These are phyloP conservation scores for Thunnus thynnus DNA, from an alignment of 2,113 vertebrate species.

Conservation along the genomic window DNA sequence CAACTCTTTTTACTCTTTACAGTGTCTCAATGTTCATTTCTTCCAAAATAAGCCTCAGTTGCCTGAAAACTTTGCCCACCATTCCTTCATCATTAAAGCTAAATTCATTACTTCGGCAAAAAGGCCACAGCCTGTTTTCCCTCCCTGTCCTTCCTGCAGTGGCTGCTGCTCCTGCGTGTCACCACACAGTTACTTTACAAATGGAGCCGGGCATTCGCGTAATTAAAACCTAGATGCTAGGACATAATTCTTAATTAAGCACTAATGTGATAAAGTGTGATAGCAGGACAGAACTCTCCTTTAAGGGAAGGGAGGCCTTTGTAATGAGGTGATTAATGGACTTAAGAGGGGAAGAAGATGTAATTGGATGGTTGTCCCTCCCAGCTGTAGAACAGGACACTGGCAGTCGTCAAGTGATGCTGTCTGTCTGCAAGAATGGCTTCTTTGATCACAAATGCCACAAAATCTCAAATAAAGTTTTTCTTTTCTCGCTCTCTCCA, in stretches of 20 bases:
- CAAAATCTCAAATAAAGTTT: not conserved
- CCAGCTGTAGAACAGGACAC: slow-evolving; percentile 60
- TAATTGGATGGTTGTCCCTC: slow-evolving; percentile 84
- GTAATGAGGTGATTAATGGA: slow-evolving; percentile 89
- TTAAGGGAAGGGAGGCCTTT: slow-evolving; percentile 80
- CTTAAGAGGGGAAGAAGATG: slow-evolving; percentile 81
- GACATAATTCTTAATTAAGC: slow-evolving; percentile 95
- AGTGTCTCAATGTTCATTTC: slow-evolving; percentile 69
- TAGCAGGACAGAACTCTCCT: slow-evolving; percentile 76
- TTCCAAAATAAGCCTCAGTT: slow-evolving; percentile 64
- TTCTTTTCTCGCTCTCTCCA: not conserved
- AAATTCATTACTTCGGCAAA: slow-evolving; percentile 85
- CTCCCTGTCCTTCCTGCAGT: slow-evolving; percentile 55
- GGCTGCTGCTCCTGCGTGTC: slow-evolving; percentile 53
- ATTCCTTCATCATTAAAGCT: slow-evolving; percentile 66
- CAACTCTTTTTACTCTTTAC: slow-evolving; percentile 30
- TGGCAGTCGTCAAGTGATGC: slow-evolving; percentile 36
- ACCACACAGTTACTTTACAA: slow-evolving; percentile 81
- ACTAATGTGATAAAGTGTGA: slow-evolving; percentile 91
- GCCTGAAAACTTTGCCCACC: slow-evolving; percentile 78
- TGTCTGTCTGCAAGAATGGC: not conserved
- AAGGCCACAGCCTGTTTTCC: slow-evolving; percentile 69
- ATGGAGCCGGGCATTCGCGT: slow-evolving; percentile 85
- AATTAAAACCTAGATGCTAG: slow-evolving; percentile 91
- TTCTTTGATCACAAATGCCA: slow-evolving; percentile 10